Percentiles rank a stretch among this genome's conserved stretches.
Conservation (phyloP, 2,888 invertebrate genomes). For the Drepana falcataria region DNA sequence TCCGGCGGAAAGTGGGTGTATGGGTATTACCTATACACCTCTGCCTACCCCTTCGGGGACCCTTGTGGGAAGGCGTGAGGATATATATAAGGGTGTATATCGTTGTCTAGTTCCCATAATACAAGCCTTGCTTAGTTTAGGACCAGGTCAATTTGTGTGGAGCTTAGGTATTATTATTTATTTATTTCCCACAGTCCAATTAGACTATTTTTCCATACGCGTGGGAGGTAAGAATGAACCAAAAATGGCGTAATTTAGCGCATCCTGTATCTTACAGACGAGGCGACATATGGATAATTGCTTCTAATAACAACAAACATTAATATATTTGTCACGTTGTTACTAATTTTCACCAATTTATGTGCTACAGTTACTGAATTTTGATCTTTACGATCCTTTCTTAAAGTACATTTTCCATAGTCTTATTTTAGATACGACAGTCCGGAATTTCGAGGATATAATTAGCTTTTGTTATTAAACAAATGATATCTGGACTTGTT, state of each 20-base stretch:
- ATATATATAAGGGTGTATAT: no score
- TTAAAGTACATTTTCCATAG: background rate
- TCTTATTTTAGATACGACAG: background rate
- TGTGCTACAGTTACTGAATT: conserved; percentile 1
- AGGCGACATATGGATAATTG: background rate
- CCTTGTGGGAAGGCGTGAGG: no score
- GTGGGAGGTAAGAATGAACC: background rate
- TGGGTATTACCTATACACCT: no score
- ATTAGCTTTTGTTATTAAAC: no score
- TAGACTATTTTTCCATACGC: background rate
- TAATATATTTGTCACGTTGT: conserved; percentile 1
- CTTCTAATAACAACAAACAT: background rate
- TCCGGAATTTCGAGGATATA: no score
- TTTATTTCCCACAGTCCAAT: background rate
- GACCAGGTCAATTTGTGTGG: no score
- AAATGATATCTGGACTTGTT: no score
- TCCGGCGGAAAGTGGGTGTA: no score
- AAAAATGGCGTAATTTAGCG: background rate
- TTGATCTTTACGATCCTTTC: background rate
- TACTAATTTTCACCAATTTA: conserved; percentile 4
- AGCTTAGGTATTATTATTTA: no score
- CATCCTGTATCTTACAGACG: background rate
- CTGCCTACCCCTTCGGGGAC: no score
- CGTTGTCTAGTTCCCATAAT: no score
- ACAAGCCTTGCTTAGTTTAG: no score